Evolutionary conservation across 2,797 vertebrate genomes (phyloP), one percentile per base, ranked within the genome.

Genomic region (Cygnus olor): DNA sequence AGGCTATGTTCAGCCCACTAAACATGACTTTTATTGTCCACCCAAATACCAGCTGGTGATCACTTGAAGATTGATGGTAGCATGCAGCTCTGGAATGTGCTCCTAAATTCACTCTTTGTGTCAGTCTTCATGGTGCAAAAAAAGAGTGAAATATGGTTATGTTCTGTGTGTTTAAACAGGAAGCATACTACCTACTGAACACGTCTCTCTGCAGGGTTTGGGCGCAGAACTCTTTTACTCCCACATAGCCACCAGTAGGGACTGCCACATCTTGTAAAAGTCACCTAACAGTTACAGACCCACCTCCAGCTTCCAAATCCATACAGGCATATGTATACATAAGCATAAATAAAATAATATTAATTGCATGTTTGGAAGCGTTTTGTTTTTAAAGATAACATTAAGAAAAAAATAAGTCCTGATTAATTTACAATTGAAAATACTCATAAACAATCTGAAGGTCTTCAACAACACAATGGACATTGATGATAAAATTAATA

Each of bases 81-180:
- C 80, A 56, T 61, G 71, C 79, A 87, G 88, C 91, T 96, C 78
- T 94, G 95, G 95, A 96, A 96, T 96, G 96, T 90, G 91, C 87
- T 92, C 78, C 83, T 95, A 96, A 96, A 95, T 94, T 96, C 90
- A 42, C 61, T 94, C 94, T 93, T 95, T 96, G 93, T 96, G 90
- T 93, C 79, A 85, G 84, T 90, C 91, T 80, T 89, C 72, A 18
- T 78, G 84, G 84, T 94, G 88, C 0, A 3, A 85, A 90, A 80
- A 92, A n/a, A 8, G 61, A 87, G 76, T 94, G 95, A 96, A 94
- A 94, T 87, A 85, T 0, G 7, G 83, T 92, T 83, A 65, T 11
- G 2, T 89, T 87, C 47, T 74, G 49, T 86, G 77, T 96, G 90
- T 94, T 95, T 95, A 68, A 92, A 76, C 42, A 95, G 61, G 69